These are phyloP conservation scores for Chauna torquata DNA, from an alignment of 2,113 vertebrate species.

Conservation along the genomic window DNA sequence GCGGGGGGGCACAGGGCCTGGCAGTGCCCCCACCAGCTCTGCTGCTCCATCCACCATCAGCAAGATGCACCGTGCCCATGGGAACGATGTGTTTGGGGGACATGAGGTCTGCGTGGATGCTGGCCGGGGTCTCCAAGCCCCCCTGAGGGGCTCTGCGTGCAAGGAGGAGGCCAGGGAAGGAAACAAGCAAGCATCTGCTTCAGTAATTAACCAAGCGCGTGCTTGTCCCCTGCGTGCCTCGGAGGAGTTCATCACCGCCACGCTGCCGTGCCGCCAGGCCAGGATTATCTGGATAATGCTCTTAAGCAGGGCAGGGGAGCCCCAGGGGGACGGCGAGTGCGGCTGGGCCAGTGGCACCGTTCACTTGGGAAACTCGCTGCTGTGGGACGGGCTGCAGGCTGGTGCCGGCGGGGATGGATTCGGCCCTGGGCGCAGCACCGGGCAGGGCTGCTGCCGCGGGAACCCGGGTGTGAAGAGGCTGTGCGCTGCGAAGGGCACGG, in stretches of 20 bases:
- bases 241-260: neutral
- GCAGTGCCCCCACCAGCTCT: neutral
- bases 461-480: neutral
- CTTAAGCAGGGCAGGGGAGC: conserved; percentile 30
- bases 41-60: rapidly evolving
- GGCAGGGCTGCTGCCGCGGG: neutral
- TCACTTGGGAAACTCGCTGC: neutral
- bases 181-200: neutral
- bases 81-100: neutral
- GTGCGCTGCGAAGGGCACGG: neutral
- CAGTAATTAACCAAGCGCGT: neutral
- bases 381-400: neutral
- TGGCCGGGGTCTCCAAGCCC: rapidly evolving
- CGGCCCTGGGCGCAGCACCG: rapidly evolving
- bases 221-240: neutral
- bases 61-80: rapidly evolving
- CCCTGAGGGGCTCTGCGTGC: neutral
- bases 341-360: neutral
- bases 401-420: rapidly evolving
- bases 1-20: neutral
- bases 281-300: conserved; percentile 62
- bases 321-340: neutral
- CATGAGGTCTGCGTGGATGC: rapidly evolving
- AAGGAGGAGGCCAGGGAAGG: neutral
- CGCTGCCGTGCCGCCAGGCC: neutral